Evolutionary conservation across 2,888 invertebrate species (phyloP).

Genomic region (Melikaiella ostensackeni): DNA sequence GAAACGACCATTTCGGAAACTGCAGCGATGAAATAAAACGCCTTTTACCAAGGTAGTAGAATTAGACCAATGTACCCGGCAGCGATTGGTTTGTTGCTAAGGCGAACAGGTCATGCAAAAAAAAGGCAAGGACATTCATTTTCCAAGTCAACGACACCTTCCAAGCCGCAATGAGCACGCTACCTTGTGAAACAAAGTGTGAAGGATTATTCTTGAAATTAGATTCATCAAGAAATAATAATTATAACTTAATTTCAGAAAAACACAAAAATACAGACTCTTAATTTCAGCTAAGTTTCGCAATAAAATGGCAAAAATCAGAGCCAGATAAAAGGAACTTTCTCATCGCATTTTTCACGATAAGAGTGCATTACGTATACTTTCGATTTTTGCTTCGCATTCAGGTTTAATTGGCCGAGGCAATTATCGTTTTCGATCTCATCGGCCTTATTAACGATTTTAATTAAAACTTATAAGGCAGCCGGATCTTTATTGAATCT

Average conservation of each 20-base stretch:
- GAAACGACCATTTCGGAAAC: constrained; percentile 20
- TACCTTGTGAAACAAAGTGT: constrained; percentile 34
- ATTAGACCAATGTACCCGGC: constrained; percentile 37
- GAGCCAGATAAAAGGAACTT: constrained; percentile 7
- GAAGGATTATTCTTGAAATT: not conserved
- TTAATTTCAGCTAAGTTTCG: not conserved
- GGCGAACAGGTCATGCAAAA: constrained; percentile 38
- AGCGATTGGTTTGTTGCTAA: constrained; percentile 23
- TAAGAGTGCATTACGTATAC: constrained; percentile 3
- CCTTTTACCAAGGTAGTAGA: constrained; percentile 33
- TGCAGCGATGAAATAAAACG: constrained; percentile 6
- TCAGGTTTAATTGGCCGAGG: constrained; percentile 32
- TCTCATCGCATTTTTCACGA: constrained; percentile 3
- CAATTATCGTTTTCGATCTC: constrained; percentile 36
- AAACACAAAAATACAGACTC: no score
- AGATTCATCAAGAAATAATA: no score
- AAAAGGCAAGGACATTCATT: constrained; percentile 35
- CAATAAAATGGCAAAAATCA: not conserved
- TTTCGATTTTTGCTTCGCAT: constrained; percentile 29
- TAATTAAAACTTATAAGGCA: constrained; percentile 36
- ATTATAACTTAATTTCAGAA: no score
- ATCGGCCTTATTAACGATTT: constrained; percentile 39
- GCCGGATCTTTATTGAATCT: constrained; percentile 35
- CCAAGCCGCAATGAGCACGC: constrained; percentile 24
- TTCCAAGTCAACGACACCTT: constrained; percentile 18